Conservation (phyloP, 1,140 invertebrate species). For the Halyomorpha halys region DNA sequence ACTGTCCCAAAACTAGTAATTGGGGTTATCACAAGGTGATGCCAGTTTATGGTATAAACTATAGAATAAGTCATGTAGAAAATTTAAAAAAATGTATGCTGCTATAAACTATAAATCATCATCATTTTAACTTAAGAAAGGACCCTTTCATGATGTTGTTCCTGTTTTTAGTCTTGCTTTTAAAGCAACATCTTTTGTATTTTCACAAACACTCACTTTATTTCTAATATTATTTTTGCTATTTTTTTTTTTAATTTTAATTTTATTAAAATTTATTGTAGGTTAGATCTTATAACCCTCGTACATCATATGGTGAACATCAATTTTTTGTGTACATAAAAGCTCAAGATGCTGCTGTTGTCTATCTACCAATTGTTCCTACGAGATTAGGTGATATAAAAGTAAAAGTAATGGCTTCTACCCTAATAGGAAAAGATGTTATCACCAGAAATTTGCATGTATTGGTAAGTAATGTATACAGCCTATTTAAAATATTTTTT, state of each 20-base stretch:
- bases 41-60: too few species aligned
- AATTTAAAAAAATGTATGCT: too few species aligned
- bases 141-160: too few species aligned
- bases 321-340: conserved; percentile 85
- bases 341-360: conserved; percentile 63
- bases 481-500: not conserved
- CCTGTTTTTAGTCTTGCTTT: too few species aligned
- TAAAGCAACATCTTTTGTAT: too few species aligned
- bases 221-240: too few species aligned
- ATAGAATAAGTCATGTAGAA: too few species aligned
- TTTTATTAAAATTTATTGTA: conserved; percentile 24
- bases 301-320: conserved; percentile 81
- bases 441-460: conserved; percentile 62
- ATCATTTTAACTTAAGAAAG: too few species aligned
- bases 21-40: too few species aligned
- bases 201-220: too few species aligned
- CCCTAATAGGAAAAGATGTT: conserved; percentile 70
- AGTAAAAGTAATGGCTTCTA: conserved; percentile 71
- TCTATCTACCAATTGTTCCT: conserved; percentile 85
- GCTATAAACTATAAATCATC: too few species aligned
- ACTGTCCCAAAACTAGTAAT: too few species aligned
- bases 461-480: conserved; percentile 42
- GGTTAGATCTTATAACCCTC: conserved; percentile 67
- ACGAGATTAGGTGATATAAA: conserved; percentile 65
- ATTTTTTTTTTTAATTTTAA: not conserved